Evolutionary conservation across 2,797 vertebrate species (phyloP), one percentile per base, ranked within the genome.

Genomic region (Triplophysa bombifrons): DNA sequence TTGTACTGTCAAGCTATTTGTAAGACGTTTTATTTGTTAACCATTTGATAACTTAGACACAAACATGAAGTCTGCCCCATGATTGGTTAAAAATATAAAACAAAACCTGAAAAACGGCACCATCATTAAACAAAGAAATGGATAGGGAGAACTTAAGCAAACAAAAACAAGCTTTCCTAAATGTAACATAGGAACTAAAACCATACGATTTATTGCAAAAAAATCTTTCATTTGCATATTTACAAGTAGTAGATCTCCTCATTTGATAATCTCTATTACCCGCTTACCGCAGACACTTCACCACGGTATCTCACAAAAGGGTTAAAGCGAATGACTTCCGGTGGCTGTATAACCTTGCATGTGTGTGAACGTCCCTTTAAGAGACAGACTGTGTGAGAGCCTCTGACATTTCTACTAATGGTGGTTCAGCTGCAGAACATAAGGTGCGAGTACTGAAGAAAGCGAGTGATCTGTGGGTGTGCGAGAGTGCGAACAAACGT

Each of bases 401-500:
- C 41, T 58, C 68, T 76, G 77, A 83, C 77, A 80, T 80, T 75
- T 80, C 72, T 72, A 68, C 61, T 80, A 53, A 72, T 68, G 77
- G 75, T 64, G 67, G 41, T 74, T 83, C 82, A 72, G 77, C 46
- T 53, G 61, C 56, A 60, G 65, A 75, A 71, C 72, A 80, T 55
- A 65, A 73, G 63, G 68, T 80, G 67, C 6, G 51, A 61, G 72
- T 22, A 34, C 22, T 65, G 69, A 44, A 58, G 38, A 66, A 80
- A 79, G 46, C 20, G 46, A 72, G 38, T n/a, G 48, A 78, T 78
- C 22, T 78, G 68, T 55, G 68, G 58, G 66, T 69, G 65, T 69
- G 65, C 10, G 44, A 61, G 20, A 65, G 58, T 65, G 76, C 38
- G 48, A 78, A 72, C 34, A 71, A 55, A 78, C 0, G 68, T 78